Base-by-base conservation (phyloP, 2,888 invertebrate genomes). In the Amphipyra berbera region DNA sequence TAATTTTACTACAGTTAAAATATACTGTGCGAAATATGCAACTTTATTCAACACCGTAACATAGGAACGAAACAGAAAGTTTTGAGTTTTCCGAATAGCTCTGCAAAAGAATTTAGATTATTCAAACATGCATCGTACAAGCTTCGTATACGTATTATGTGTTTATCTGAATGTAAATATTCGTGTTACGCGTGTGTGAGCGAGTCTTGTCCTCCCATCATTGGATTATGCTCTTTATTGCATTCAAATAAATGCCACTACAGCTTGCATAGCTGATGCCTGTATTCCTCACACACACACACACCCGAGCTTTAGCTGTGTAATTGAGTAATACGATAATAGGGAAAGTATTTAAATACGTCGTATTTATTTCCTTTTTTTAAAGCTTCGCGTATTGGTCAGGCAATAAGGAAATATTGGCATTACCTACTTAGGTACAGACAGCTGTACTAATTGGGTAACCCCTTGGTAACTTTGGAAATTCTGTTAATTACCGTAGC, bases 121-220 rank as follows among this genome's bases (percentile, higher is more conserved):
- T 44, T 68, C n/a, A 52, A 42, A 45, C 13, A 38, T 14, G 35
- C 35, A 9, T 21, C 40, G 30, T 15, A 15, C 12, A 21, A 40
- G 40, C 40, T 40, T 40, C 13, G 5, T n/a, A 3, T n/a, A 40
- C 40, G 4, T 40, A 40, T 13, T 40, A 40, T 40, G 14, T 42
- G 15, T 42, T 42, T 15, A 42, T 42, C 14, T 42, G 2, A 40
- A 40, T 13, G 13, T 30, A 38, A 38, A 38, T 27, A 49, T 37
- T 12, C 6, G 40, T 55, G 53, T 40, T 53, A 53, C 15, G 33
- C 40, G 38, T 37, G 56, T 41, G 55, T 66, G 46, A 21, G n/a
- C n/a, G 6, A 37, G 15, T 15, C 35, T 46, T 37, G 8, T 62
- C 46, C 35, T 42, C 2, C 35, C n/a, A 6, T 15, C n/a, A n/a